Conservation (phyloP, 2,113 vertebrate species). For the Thunnus maccoyii region DNA sequence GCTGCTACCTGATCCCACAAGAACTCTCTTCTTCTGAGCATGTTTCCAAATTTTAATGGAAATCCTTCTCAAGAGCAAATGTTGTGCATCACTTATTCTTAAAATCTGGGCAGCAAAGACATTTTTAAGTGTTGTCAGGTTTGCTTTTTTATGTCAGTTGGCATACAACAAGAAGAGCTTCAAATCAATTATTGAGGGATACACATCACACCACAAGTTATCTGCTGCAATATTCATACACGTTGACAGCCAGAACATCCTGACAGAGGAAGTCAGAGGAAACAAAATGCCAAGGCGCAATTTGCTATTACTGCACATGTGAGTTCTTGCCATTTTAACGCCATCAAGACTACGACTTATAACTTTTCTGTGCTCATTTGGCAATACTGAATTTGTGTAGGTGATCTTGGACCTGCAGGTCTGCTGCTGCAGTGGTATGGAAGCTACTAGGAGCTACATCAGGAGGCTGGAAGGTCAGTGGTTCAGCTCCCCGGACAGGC, state of each 20-base stretch:
- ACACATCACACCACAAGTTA: constrained; percentile 13
- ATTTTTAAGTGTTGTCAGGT: not conserved
- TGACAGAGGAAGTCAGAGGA: too few species aligned
- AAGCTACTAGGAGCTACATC: not conserved
- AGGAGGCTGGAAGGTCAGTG: constrained; percentile 30
- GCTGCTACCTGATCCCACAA: not conserved
- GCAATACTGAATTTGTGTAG: not conserved
- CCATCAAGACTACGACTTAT: constrained; percentile 1
- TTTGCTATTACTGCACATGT: not conserved
- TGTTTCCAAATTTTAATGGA: too few species aligned
- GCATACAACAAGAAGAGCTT: not conserved
- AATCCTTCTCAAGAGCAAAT: not conserved
- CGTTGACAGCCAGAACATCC: not conserved
- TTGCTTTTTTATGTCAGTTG: not conserved
- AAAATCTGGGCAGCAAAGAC: not conserved
- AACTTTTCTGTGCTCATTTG: not conserved
- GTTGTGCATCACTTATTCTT: not conserved
- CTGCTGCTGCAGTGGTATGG: not conserved
- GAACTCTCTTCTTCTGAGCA: too few species aligned
- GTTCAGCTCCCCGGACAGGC: constrained; percentile 30
- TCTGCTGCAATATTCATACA: constrained; percentile 28
- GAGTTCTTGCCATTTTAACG: not conserved
- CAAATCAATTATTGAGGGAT: constrained; percentile 28
- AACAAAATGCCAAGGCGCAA: not conserved
- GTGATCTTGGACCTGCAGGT: constrained; percentile 7